phyloP scores from a whole-genome alignment of 2,797 vertebrate genomes.

The Chelon labrosus region DNA sequence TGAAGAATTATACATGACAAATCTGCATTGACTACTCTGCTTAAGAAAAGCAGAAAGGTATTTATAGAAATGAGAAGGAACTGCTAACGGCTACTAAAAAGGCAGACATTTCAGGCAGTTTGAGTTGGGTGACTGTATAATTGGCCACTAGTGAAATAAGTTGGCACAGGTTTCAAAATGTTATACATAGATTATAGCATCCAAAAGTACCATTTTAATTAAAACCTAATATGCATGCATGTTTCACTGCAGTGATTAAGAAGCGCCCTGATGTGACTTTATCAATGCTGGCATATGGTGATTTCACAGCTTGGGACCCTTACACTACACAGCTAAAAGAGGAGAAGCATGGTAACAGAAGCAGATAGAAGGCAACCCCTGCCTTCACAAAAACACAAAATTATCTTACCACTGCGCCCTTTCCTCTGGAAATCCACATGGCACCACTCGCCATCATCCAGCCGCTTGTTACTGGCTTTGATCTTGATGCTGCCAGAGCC shows the following conservation, averaged over 20 bases:
- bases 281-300: conserved; percentile 53
- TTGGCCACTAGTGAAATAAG: conserved; percentile 72
- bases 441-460: conserved; percentile 94
- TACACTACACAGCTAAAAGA: conserved; percentile 46
- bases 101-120: conserved; percentile 44
- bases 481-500: conserved; percentile 93
- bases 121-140: conserved; percentile 64
- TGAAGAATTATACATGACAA: conserved; percentile 26
- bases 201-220: conserved; percentile 71
- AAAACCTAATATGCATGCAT: conserved; percentile 59
- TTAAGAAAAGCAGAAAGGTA: conserved; percentile 27
- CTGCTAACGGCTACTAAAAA: conserved; percentile 41
- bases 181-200: conserved; percentile 64
- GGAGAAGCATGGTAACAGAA: conserved; percentile 40
- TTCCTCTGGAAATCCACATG: conserved; percentile 96
- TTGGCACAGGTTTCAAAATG: conserved; percentile 71
- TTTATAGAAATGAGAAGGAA: conserved; percentile 42
- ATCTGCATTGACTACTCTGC: conserved; percentile 5
- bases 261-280: conserved; percentile 40
- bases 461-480: conserved; percentile 89
- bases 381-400: conserved; percentile 36
- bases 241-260: conserved; percentile 51
- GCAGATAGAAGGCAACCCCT: conserved; percentile 39
- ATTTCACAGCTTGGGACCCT: conserved; percentile 65
- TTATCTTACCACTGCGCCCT: conserved; percentile 88